Conservation (phyloP, 2,888 invertebrate genomes). For the Diaperis boleti region DNA sequence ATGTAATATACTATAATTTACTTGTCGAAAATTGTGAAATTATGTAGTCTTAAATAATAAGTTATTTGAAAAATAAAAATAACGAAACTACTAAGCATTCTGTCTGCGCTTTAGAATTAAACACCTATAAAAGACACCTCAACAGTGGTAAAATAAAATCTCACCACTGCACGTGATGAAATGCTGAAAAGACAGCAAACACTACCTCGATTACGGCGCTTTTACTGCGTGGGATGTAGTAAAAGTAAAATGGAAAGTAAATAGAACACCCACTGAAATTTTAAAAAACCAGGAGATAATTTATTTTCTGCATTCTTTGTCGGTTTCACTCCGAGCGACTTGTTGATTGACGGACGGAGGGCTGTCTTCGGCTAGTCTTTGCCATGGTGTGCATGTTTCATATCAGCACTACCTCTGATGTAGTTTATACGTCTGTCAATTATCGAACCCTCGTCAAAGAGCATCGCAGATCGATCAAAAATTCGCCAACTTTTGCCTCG, state of each 20-base stretch:
- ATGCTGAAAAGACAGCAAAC: too few relatives aligned
- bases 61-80: too few relatives aligned
- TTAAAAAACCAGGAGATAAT: neutral
- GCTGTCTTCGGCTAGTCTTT: slow-evolving; percentile 21
- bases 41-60: too few relatives aligned
- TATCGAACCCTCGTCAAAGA: slow-evolving; percentile 39
- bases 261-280: neutral
- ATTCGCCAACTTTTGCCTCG: neutral
- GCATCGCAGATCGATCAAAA: slow-evolving; percentile 19
- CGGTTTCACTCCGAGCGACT: neutral
- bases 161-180: too few relatives aligned
- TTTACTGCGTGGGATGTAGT: too few relatives aligned
- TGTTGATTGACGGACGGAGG: slow-evolving; percentile 27
- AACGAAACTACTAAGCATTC: too few relatives aligned
- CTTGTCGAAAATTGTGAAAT: too few relatives aligned
- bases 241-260: neutral
- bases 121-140: too few relatives aligned
- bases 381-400: slow-evolving; percentile 28
- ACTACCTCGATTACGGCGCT: too few relatives aligned
- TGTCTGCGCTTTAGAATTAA: too few relatives aligned
- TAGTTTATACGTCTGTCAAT: slow-evolving; percentile 43
- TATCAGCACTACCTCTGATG: slow-evolving; percentile 31
- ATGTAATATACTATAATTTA: too few relatives aligned
- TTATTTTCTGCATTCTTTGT: slow-evolving; percentile 1
- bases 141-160: too few relatives aligned